phyloP scores from a whole-genome alignment of 2,888 invertebrate genomes.

The Ormyrus pomaceus region DNA sequence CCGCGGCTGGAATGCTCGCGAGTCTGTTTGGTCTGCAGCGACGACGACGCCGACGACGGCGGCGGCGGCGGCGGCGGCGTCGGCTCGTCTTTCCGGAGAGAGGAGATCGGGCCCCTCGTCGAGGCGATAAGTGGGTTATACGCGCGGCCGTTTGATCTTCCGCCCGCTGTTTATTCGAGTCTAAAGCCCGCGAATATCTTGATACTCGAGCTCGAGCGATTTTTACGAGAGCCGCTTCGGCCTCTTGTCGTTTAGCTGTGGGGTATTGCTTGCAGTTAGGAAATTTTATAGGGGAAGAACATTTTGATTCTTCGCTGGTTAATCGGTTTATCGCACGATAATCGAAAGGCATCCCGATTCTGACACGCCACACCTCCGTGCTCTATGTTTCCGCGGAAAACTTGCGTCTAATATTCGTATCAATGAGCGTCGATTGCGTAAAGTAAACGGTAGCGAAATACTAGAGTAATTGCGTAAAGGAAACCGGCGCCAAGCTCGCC shows the following conservation, averaged over 20 bases:
- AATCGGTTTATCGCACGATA: slow-evolving; percentile 17
- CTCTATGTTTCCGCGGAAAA: not conserved
- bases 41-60: slow-evolving; percentile 42
- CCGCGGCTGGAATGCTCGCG: slow-evolving; percentile 59
- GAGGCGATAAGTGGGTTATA: slow-evolving; percentile 52
- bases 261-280: too few species aligned
- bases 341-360: slow-evolving; percentile 15
- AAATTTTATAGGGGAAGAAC: too few species aligned
- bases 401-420: slow-evolving; percentile 4
- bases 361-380: not conserved
- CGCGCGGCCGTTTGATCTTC: not conserved
- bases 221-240: too few species aligned
- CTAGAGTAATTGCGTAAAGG: too few species aligned
- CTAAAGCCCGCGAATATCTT: too few species aligned
- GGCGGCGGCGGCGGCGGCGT: slow-evolving; percentile 41
- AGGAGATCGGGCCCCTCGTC: too few species aligned
- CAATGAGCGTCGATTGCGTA: not conserved
- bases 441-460: too few species aligned
- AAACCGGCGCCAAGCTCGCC: too few species aligned
- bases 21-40: slow-evolving; percentile 60
- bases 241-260: too few species aligned
- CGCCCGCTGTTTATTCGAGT: too few species aligned
- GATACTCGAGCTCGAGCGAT: too few species aligned
- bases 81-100: slow-evolving; percentile 51
- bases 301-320: not conserved